A percentile compares a stretch with the other conserved stretches of the same genome.
phyloP scores from a whole-genome alignment of 1,140 invertebrate genomes.

The Drosophila elegans region DNA sequence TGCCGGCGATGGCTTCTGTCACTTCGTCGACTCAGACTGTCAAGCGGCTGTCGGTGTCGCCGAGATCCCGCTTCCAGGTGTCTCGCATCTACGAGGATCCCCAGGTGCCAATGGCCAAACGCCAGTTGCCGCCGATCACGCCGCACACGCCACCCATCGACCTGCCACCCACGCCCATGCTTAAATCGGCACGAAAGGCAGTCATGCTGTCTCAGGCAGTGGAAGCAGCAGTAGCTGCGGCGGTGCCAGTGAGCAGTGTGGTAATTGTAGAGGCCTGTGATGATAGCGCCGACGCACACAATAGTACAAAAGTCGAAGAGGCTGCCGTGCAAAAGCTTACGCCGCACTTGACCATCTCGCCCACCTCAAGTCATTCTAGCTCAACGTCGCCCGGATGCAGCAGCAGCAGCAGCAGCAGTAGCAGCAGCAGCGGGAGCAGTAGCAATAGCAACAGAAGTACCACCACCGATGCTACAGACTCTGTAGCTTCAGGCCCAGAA shows the following conservation, averaged over 20 bases:
- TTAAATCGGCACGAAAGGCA: constrained; percentile 67
- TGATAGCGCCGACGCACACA: constrained; percentile 22
- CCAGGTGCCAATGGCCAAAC: constrained; percentile 56
- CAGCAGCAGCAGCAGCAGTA: not conserved
- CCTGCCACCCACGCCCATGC: constrained; percentile 77
- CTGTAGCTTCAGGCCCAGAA: constrained; percentile 6
- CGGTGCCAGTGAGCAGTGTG: constrained; percentile 21
- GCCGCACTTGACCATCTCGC: constrained; percentile 47
- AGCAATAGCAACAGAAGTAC: constrained; percentile 22
- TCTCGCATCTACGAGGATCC: constrained; percentile 81
- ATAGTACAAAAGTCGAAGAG: constrained; percentile 60
- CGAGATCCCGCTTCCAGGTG: constrained; percentile 78
- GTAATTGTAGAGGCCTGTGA: not conserved
- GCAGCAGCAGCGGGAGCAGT: constrained; percentile 20
- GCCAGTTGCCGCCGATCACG: constrained; percentile 61
- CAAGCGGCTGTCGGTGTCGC: constrained; percentile 72
- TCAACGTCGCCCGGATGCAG: constrained; percentile 60
- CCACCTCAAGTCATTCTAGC: constrained; percentile 61
- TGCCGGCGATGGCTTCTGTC: constrained; percentile 78
- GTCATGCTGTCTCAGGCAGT: constrained; percentile 38
- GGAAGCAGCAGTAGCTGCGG: constrained; percentile 27
- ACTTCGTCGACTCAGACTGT: constrained; percentile 79
- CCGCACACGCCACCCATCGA: constrained; percentile 75
- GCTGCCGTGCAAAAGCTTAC: constrained; percentile 7
- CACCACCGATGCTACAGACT: constrained; percentile 41